phyloP scores from a whole-genome alignment of 2,797 vertebrate genomes.

The Hirundo rustica region DNA sequence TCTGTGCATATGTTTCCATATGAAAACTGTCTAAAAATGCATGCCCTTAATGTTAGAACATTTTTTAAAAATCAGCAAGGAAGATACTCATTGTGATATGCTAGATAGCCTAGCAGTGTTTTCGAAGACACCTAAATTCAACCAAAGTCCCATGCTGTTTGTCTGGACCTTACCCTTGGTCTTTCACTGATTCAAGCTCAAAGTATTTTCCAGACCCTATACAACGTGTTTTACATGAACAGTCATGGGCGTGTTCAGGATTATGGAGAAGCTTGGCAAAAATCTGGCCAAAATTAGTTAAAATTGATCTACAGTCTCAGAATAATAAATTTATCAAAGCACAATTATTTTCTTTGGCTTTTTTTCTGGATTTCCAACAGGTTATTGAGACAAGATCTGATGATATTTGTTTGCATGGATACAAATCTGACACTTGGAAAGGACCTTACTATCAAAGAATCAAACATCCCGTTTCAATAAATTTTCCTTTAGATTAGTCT shows the following conservation, averaged over 20 bases:
- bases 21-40: neutral
- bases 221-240: neutral
- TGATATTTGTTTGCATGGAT: neutral
- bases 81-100: neutral
- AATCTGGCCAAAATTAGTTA: neutral
- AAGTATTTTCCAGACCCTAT: neutral
- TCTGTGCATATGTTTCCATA: neutral
- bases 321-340: neutral
- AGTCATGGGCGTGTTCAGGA: neutral
- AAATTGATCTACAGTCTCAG: neutral
- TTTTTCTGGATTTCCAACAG: neutral
- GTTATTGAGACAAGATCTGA: neutral
- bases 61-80: neutral
- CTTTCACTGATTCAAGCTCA: neutral
- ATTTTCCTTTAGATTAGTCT: neutral
- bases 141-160: accelerated
- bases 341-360: accelerated
- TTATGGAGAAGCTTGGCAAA: neutral
- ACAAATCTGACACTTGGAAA: neutral
- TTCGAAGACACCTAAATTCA: neutral
- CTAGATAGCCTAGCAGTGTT: neutral
- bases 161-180: neutral
- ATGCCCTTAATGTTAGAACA: neutral
- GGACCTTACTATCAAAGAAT: neutral
- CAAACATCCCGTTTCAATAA: neutral